Percentiles rank a stretch among this genome's conserved stretches.
phyloP scores from a whole-genome alignment of 2,888 invertebrate species.

The Drosophila acutilabella region DNA sequence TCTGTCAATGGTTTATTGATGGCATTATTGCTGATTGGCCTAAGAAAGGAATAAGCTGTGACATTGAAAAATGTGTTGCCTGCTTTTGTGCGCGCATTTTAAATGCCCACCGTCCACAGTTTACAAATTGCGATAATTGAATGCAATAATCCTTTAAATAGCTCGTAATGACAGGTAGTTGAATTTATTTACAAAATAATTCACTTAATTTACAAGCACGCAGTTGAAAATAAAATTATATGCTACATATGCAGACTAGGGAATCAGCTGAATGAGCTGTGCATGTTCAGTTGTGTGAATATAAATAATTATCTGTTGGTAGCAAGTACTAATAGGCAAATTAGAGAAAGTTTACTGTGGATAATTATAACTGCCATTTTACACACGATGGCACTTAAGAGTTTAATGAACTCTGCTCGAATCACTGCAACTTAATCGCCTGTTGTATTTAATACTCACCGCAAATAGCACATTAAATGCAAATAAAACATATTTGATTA shows the following conservation, averaged over 20 bases:
- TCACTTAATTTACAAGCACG: slow-evolving; percentile 29
- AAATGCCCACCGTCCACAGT: background rate
- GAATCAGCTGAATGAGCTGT: background rate
- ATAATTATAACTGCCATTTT: no score
- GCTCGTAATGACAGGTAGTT: slow-evolving; percentile 18
- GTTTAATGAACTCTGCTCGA: background rate
- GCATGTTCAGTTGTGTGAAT: no score
- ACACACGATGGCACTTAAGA: background rate
- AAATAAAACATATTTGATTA: slow-evolving; percentile 88
- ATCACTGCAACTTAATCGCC: background rate
- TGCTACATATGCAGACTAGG: background rate
- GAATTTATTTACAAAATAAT: background rate
- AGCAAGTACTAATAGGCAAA: background rate
- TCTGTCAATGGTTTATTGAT: background rate
- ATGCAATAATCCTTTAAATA: slow-evolving; percentile 23
- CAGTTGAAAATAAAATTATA: slow-evolving; percentile 23
- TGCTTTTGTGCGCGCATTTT: slow-evolving; percentile 12
- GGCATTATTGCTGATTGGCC: slow-evolving; percentile 3
- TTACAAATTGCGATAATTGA: slow-evolving; percentile 6
- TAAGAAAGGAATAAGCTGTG: slow-evolving; percentile 9
- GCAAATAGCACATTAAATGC: slow-evolving; percentile 88
- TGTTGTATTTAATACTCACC: slow-evolving; percentile 84
- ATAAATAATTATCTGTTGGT: background rate
- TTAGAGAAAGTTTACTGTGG: no score
- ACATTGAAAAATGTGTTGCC: slow-evolving; percentile 21